phyloP scores from a whole-genome alignment of 2,113 vertebrate genomes.

The Oreochromis niloticus region DNA sequence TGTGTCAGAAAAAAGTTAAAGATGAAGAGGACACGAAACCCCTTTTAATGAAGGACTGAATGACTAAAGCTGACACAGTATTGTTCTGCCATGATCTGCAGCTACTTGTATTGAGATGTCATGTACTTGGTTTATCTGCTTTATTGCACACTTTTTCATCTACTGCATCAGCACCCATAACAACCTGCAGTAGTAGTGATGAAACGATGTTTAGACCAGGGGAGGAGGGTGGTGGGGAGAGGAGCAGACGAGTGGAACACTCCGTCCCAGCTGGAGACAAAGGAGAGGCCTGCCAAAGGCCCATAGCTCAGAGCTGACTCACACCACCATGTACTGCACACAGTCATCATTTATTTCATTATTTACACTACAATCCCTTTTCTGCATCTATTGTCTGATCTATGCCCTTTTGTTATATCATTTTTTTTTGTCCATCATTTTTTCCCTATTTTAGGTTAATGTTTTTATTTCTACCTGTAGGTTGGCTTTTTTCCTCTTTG shows the following conservation, averaged over 20 bases:
- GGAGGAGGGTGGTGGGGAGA: conserved; percentile 15
- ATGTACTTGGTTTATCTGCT: not conserved
- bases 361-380: not conserved
- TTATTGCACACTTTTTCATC: not conserved
- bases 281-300: conserved; percentile 69
- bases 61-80: not conserved
- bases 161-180: not conserved
- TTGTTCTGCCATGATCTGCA: not conserved
- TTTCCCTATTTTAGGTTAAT: not conserved
- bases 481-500: not conserved
- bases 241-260: conserved; percentile 62
- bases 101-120: not conserved
- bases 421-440: not conserved
- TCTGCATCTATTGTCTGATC: not conserved
- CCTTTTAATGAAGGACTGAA: not conserved
- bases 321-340: conserved; percentile 25
- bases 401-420: not conserved
- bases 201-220: conserved; percentile 56
- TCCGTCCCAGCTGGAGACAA: conserved; percentile 74
- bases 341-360: conserved; percentile 43
- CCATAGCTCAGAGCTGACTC: conserved; percentile 79
- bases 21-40: not conserved
- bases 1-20: not conserved
- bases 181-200: conserved; percentile 30
- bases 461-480: not conserved